Base-by-base conservation (phyloP, 2,797 vertebrate species). In the Huso huso region DNA sequence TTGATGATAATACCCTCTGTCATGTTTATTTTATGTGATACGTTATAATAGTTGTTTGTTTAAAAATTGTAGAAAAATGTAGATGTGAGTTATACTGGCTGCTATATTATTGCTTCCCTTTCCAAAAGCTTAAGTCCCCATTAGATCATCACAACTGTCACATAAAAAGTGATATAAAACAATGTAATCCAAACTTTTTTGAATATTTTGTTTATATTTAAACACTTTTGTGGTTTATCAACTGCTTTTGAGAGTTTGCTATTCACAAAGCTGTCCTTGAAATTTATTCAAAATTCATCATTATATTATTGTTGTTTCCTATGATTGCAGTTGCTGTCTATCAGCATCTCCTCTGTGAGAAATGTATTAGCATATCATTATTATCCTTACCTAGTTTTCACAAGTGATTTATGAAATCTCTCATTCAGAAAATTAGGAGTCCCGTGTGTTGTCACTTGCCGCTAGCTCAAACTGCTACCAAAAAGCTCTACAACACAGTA, bases 301-400 rank as follows among this genome's bases (percentile, higher is more conserved):
- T 61, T 37, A 71, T 76, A 65, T 76, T 13, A 51, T 66, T 66
- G 79, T 74, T 77, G 76, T 73, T 70, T 0, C 70, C 83, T 81
- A 80, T 79, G 79, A 85, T 78, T 73, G 79, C 74, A 77, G 83
- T 72, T 80, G 80, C 78, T 80, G 79, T 86, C 83, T 81, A 74
- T 77, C 72, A 72, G 76, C 71, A 70, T 84, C 84, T 82, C 83
- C 73, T 75, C 83, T 72, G 79, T 83, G 75, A 72, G 75, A 75
- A 71, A 77, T 74, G 77, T 83, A 82, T 88, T 85, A 88, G 81
- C 86, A 86, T 84, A 77, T 88, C 80, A 84, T 89, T 85, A 85
- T 55, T 66, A 66, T 15, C 52, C 52, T 48, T 48, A 23, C 57
- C 64, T 57, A 62, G 2, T 62, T 62, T 58, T 62, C 18, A 62